A percentile compares a stretch with the other conserved stretches of the same genome.
Evolutionary conservation across 2,888 invertebrate species (phyloP).

Genomic region (Cantharis rustica): DNA sequence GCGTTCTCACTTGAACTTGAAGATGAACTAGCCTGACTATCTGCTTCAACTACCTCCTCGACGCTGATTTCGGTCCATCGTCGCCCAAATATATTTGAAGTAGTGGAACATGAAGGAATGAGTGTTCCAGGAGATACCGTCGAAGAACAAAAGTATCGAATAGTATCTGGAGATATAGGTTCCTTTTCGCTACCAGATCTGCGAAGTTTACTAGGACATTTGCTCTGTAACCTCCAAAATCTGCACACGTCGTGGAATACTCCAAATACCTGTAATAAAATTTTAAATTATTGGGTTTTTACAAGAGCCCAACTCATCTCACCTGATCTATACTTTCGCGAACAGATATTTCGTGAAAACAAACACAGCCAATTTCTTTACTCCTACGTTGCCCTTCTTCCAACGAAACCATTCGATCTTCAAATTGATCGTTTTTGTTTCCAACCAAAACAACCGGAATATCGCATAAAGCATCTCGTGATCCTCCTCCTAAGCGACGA

Average conservation of each 20-base stretch:
- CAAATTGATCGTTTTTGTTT: constrained; percentile 78
- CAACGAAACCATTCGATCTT: constrained; percentile 79
- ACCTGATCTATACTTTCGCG: constrained; percentile 83
- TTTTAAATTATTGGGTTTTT: not conserved
- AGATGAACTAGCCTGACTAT: constrained; percentile 42
- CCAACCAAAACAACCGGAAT: constrained; percentile 82
- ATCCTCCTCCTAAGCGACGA: constrained; percentile 65
- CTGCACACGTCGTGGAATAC: constrained; percentile 78
- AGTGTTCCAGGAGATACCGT: constrained; percentile 47
- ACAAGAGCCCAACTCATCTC: constrained; percentile 29
- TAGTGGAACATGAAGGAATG: constrained; percentile 43
- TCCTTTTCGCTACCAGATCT: constrained; percentile 64
- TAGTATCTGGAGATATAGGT: constrained; percentile 59
- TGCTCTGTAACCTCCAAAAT: constrained; percentile 74
- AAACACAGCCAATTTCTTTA: constrained; percentile 79
- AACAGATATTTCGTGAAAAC: constrained; percentile 85
- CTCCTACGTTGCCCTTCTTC: constrained; percentile 77
- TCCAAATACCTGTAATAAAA: constrained; percentile 66
- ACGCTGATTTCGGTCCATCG: constrained; percentile 68
- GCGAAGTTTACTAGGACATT: constrained; percentile 66
- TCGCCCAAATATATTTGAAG: constrained; percentile 55
- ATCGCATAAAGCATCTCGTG: constrained; percentile 66
- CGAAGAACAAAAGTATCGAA: constrained; percentile 56
- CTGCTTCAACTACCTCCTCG: constrained; percentile 64
- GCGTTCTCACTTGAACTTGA: constrained; percentile 52